A percentile compares a stretch with the other conserved stretches of the same genome.
Conservation (phyloP, 1,140 invertebrate genomes). For the Drosophila paulistorum region DNA sequence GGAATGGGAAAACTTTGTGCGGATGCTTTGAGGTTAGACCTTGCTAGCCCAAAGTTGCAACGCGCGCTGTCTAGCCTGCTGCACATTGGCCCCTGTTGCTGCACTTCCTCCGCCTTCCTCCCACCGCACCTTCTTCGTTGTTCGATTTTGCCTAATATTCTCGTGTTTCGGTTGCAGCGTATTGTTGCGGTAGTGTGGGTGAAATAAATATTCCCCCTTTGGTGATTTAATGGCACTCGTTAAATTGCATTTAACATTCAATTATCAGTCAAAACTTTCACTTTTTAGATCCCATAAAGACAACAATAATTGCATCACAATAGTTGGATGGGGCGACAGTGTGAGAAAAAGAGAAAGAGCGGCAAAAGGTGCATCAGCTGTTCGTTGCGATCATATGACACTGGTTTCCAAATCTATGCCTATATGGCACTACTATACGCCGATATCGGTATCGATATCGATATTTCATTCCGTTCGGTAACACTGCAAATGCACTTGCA, state of each 20-base stretch:
- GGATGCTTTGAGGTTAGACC: slow-evolving; percentile 59
- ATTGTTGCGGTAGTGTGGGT: not conserved
- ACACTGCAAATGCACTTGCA: not conserved
- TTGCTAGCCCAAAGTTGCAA: slow-evolving; percentile 39
- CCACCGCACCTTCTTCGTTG: slow-evolving; percentile 10
- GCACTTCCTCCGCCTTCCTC: slow-evolving; percentile 18
- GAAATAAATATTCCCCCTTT: not conserved
- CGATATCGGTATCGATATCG: not conserved
- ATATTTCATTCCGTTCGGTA: not conserved
- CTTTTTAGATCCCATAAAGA: slow-evolving; percentile 54
- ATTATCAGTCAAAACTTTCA: slow-evolving; percentile 61
- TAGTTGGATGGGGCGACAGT: slow-evolving; percentile 3
- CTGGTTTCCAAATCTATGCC: not conserved
- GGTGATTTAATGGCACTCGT: not conserved
- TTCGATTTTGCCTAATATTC: slow-evolving; percentile 18
- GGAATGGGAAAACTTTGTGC: slow-evolving; percentile 3
- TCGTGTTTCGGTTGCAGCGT: not conserved
- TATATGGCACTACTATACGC: not conserved
- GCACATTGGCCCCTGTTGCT: slow-evolving; percentile 53
- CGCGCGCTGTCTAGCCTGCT: slow-evolving; percentile 33
- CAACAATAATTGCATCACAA: slow-evolving; percentile 72
- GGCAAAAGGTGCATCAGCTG: slow-evolving; percentile 9
- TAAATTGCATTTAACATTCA: not conserved
- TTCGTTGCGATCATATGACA: slow-evolving; percentile 8
- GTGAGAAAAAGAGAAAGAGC: slow-evolving; percentile 16